Evolutionary conservation across 2,113 vertebrate species (phyloP).

Genomic region (Phylloscopus whistleri): DNA sequence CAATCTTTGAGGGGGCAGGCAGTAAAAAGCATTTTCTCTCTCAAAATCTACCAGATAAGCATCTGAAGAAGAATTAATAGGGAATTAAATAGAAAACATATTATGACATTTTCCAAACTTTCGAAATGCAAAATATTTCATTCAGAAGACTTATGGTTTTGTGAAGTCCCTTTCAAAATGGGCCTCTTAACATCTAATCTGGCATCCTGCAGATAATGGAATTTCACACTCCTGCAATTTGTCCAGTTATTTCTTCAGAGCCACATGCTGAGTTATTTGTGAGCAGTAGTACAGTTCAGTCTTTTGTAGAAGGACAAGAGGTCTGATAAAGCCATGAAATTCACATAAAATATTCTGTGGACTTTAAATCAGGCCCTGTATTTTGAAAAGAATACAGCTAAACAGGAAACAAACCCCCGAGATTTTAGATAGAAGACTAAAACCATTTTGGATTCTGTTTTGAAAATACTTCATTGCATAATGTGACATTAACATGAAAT

Average conservation of each 20-base stretch:
- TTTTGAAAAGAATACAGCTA: not conserved
- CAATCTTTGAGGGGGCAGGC: not conserved
- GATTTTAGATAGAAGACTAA: not conserved
- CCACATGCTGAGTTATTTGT: not conserved
- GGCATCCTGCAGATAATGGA: not conserved
- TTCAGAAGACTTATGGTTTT: not conserved
- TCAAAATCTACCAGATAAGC: not conserved
- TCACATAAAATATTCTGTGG: not conserved
- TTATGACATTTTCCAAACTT: not conserved
- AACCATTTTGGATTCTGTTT: not conserved
- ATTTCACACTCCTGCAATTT: not conserved
- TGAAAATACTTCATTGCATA: not conserved
- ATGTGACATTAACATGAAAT: not conserved
- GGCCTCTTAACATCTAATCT: not conserved
- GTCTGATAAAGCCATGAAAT: not conserved
- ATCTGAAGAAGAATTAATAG: not conserved
- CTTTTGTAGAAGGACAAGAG: not conserved
- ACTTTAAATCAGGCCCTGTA: not conserved
- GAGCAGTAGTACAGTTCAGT: not conserved
- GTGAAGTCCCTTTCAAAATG: not conserved
- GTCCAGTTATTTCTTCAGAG: not conserved
- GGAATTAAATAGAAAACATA: not conserved
- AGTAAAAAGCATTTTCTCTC: not conserved
- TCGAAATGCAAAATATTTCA: not conserved
- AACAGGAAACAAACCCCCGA: not conserved